A percentile compares a stretch with the other conserved stretches of the same genome.
phyloP scores from a whole-genome alignment of 2,888 invertebrate species.

The Vanessa cardui region DNA sequence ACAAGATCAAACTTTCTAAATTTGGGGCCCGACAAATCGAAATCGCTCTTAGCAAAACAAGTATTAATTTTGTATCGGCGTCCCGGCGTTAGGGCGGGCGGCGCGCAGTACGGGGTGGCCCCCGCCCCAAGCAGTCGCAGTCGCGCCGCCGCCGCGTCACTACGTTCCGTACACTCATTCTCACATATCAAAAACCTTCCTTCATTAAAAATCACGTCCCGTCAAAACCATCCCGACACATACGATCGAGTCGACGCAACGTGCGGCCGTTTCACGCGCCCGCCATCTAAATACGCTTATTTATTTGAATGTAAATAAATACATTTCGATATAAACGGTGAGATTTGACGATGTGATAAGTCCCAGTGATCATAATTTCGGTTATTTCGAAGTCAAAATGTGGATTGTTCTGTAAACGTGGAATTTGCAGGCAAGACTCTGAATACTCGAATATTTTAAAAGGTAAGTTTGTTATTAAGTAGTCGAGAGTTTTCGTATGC shows the following conservation, averaged over 20 bases:
- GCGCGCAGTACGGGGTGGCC: slow-evolving; percentile 65
- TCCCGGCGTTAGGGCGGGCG: slow-evolving; percentile 57
- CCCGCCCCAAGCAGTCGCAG: slow-evolving; percentile 72
- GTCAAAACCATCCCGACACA: slow-evolving; percentile 42
- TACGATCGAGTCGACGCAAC: slow-evolving; percentile 41
- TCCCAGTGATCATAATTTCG: slow-evolving; percentile 52
- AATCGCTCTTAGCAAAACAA: slow-evolving; percentile 82
- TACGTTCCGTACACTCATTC: slow-evolving; percentile 50
- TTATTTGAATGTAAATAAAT: slow-evolving; percentile 49
- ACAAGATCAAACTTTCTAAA: slow-evolving; percentile 80
- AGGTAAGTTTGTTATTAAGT: slow-evolving; percentile 33
- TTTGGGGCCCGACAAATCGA: slow-evolving; percentile 80
- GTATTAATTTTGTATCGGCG: slow-evolving; percentile 82
- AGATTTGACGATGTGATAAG: slow-evolving; percentile 55
- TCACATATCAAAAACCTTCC: slow-evolving; percentile 53
- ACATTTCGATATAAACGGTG: slow-evolving; percentile 48
- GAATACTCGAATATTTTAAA: slow-evolving; percentile 33
- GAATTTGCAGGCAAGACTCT: slow-evolving; percentile 45
- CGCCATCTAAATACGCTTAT: slow-evolving; percentile 43
- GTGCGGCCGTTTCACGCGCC: slow-evolving; percentile 33
- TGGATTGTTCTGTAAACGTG: slow-evolving; percentile 57
- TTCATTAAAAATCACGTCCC: slow-evolving; percentile 58
- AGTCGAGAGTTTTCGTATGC: slow-evolving; percentile 15
- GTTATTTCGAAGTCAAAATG: slow-evolving; percentile 55
- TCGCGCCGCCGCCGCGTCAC: slow-evolving; percentile 65